Conservation (phyloP, 2,113 vertebrate genomes). For the Bostrychus sinensis region DNA sequence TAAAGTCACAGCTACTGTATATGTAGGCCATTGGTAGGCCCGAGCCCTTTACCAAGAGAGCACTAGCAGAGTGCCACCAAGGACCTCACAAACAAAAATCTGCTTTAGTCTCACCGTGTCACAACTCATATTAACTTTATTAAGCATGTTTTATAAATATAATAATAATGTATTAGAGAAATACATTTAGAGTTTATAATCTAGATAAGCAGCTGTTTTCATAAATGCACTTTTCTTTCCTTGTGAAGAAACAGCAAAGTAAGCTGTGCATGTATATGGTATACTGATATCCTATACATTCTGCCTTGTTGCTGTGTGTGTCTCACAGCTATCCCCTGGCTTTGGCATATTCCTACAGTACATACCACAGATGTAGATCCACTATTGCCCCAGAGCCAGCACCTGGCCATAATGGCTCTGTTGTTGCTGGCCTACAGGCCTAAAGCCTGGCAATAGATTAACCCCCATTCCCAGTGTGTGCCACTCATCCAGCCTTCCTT, state of each 20-base stretch:
- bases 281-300: constrained; percentile 27
- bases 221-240: too few species aligned
- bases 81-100: too few species aligned
- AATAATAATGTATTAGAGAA: too few species aligned
- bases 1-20: too few species aligned
- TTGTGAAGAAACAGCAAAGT: constrained; percentile 1
- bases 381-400: constrained; percentile 38
- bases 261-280: constrained; percentile 2
- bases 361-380: constrained; percentile 30
- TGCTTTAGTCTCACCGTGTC: too few species aligned
- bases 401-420: constrained; percentile 66
- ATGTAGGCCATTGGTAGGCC: too few species aligned
- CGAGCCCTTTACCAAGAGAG: too few species aligned
- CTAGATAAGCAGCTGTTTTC: too few species aligned
- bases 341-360: constrained; percentile 2
- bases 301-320: constrained; percentile 21
- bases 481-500: constrained; percentile 59
- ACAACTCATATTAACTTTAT: too few species aligned
- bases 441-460: constrained; percentile 69
- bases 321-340: constrained; percentile 5
- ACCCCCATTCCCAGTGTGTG: constrained; percentile 49
- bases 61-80: too few species aligned
- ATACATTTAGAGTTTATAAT: too few species aligned
- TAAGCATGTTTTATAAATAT: too few species aligned
- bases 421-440: constrained; percentile 63